These are phyloP conservation scores for Cyphomyrus plagiostoma DNA, from an alignment of 2,113 vertebrate species.

Conservation along the genomic window DNA sequence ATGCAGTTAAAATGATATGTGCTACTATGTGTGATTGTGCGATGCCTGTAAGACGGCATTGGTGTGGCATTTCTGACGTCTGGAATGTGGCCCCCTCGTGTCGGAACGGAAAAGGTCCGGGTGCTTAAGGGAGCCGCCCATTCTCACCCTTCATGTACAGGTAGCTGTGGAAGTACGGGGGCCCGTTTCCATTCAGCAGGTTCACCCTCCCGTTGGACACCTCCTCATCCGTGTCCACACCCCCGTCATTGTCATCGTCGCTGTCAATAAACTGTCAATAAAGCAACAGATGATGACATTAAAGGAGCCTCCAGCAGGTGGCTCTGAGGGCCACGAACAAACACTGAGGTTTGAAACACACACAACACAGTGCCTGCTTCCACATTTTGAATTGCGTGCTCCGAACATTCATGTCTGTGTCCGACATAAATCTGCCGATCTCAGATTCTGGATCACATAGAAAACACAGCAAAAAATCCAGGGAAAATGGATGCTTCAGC, in stretches of 20 bases:
- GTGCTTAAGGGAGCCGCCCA: neutral
- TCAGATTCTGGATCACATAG: neutral
- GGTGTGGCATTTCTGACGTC: neutral
- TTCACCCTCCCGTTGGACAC: constrained; percentile 71
- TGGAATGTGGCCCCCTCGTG: neutral
- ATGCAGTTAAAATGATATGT: neutral
- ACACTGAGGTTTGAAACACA: neutral
- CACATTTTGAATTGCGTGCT: neutral
- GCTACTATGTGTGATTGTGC: neutral
- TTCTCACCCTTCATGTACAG: constrained; percentile 84
- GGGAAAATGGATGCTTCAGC: neutral
- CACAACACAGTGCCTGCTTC: too few species aligned
- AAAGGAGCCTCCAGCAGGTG: neutral
- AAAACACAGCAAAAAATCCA: neutral
- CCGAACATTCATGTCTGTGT: neutral
- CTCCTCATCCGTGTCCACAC: constrained; percentile 84
- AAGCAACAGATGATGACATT: neutral
- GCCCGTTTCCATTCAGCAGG: constrained; percentile 72
- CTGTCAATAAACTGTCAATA: constrained; percentile 75
- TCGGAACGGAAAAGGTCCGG: neutral
- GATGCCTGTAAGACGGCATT: neutral
- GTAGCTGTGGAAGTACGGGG: constrained; percentile 86
- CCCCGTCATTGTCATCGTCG: constrained; percentile 78
- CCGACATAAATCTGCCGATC: neutral
- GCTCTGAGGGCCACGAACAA: neutral